Percentiles rank a stretch among this genome's conserved stretches.
These are phyloP conservation scores for Harpalus rufipes DNA, from an alignment of 2,888 invertebrate species.

Conservation along the genomic window DNA sequence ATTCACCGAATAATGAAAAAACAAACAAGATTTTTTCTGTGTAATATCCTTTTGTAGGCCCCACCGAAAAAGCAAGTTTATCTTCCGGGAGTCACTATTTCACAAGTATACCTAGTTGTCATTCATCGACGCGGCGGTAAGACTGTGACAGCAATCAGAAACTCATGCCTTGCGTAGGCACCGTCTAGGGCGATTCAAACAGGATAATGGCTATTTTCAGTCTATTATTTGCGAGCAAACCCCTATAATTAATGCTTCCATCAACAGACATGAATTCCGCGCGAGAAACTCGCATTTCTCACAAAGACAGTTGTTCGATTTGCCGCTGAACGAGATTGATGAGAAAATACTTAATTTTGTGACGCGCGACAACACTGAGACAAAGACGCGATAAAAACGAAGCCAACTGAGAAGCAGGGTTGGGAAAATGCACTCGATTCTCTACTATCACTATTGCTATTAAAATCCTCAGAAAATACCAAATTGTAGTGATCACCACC, in stretches of 20 bases:
- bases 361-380: constrained; percentile 54
- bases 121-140: not conserved
- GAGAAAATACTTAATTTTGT: constrained; percentile 63
- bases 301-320: constrained; percentile 66
- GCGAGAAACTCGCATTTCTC: constrained; percentile 61
- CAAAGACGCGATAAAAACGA: constrained; percentile 29
- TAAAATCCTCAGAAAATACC: too few relatives aligned
- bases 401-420: not conserved
- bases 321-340: constrained; percentile 66
- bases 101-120: constrained; percentile 41
- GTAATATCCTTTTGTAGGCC: not conserved
- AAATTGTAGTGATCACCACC: too few relatives aligned
- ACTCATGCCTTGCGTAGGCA: not conserved
- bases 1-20: not conserved
- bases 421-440: not conserved
- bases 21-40: not conserved
- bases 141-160: constrained; percentile 21
- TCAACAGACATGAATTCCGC: constrained; percentile 65
- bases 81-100: constrained; percentile 28
- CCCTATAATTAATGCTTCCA: constrained; percentile 66
- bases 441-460: too few relatives aligned
- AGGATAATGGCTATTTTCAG: constrained; percentile 64
- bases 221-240: constrained; percentile 66
- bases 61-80: constrained; percentile 13
- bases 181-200: constrained; percentile 40